A percentile compares a stretch with the other conserved stretches of the same genome.
These are phyloP conservation scores for Falco concolor DNA, from an alignment of 2,797 vertebrate species.

Conservation along the genomic window DNA sequence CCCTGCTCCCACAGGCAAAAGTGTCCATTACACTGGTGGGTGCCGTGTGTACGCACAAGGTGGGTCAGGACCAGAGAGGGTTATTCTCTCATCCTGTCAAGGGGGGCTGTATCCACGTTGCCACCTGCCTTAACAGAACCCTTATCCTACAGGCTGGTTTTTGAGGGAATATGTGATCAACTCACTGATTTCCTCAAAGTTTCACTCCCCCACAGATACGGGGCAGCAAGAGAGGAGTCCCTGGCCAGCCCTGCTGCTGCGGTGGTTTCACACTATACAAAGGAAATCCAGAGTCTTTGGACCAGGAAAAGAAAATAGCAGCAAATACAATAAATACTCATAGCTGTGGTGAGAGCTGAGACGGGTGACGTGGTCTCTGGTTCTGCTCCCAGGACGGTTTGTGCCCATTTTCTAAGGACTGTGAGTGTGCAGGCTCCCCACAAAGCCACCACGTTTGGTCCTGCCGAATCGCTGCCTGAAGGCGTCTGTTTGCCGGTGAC, in stretches of 20 bases:
- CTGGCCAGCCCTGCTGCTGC: constrained; percentile 60
- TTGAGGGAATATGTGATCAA: background rate
- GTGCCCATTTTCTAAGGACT: background rate
- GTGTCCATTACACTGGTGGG: fast-evolving
- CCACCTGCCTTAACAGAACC: background rate
- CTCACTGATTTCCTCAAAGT: constrained; percentile 28
- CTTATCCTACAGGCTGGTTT: background rate
- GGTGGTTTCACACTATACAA: constrained; percentile 47
- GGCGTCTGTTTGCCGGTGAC: background rate
- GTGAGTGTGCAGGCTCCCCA: background rate
- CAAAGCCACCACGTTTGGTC: background rate
- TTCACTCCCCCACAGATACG: constrained; percentile 57
- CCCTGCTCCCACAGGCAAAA: background rate
- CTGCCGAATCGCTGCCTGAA: background rate
- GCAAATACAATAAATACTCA: background rate
- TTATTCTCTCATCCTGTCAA: fast-evolving
- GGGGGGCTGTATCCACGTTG: background rate
- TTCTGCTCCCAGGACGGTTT: background rate
- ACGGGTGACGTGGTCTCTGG: background rate
- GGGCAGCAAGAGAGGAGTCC: constrained; percentile 53
- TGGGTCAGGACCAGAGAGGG: background rate
- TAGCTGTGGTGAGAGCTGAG: background rate
- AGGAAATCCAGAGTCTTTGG: constrained; percentile 58
- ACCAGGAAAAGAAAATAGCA: constrained; percentile 47
- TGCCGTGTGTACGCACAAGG: background rate